A percentile compares a stretch with the other conserved stretches of the same genome.
phyloP scores from a whole-genome alignment of 1,140 invertebrate genomes.

The Bacillus rossius region DNA sequence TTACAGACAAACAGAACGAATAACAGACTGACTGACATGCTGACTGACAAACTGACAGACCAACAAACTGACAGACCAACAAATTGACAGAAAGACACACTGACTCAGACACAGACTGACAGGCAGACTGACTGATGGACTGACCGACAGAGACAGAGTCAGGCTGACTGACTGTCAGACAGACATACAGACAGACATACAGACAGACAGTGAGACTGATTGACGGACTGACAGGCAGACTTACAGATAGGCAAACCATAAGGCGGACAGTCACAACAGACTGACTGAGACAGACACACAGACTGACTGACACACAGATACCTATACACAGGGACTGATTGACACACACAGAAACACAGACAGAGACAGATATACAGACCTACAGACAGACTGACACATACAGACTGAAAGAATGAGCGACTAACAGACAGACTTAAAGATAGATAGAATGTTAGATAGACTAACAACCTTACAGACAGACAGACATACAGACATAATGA shows the following conservation, averaged over 20 bases:
- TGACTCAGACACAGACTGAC: background rate
- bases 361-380: background rate
- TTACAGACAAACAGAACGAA: background rate
- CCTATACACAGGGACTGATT: background rate
- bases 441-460: background rate
- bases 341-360: background rate
- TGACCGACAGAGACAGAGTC: background rate
- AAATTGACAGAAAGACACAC: background rate
- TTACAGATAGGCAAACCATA: background rate
- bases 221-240: background rate
- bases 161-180: background rate
- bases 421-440: background rate
- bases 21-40: background rate
- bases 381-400: background rate
- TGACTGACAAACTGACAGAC: background rate
- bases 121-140: background rate
- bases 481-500: background rate
- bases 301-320: background rate
- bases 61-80: background rate
- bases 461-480: background rate
- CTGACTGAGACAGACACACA: background rate
- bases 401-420: background rate
- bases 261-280: background rate
- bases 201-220: background rate
- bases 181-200: no score